Evolutionary conservation across 2,797 vertebrate genomes (phyloP).

Genomic region (Hapalemur alaotrensis): DNA sequence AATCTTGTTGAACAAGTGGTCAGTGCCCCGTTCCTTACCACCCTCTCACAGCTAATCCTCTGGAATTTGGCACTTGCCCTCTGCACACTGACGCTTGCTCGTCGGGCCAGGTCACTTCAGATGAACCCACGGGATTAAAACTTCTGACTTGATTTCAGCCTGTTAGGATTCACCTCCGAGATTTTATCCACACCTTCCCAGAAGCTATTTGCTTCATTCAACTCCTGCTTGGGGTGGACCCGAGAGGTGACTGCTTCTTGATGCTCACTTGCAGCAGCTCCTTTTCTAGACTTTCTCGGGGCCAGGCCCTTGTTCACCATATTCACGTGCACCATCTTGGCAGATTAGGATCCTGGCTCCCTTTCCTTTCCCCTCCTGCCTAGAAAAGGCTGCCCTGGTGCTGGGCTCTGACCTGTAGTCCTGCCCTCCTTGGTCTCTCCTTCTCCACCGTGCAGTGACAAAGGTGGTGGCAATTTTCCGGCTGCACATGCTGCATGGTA

Average conservation of each 20-base stretch:
- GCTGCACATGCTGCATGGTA: neutral
- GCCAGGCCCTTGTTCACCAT: neutral
- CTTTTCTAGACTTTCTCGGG: neutral
- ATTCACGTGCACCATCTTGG: neutral
- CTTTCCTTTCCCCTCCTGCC: neutral
- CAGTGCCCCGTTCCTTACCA: constrained; percentile 1
- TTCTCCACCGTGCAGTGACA: neutral
- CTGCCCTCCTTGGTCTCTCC: neutral
- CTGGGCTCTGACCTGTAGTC: neutral
- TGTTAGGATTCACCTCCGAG: neutral
- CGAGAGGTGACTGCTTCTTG: neutral
- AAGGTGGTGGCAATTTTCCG: neutral
- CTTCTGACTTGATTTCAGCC: constrained; percentile 37
- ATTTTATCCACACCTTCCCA: neutral
- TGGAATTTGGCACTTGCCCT: constrained; percentile 14
- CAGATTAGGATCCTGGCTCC: neutral
- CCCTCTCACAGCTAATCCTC: constrained; percentile 61
- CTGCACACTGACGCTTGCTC: neutral
- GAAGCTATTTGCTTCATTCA: neutral
- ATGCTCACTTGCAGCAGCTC: neutral
- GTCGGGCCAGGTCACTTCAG: neutral
- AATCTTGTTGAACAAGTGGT: constrained; percentile 31
- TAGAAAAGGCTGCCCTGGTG: neutral
- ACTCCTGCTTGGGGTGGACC: neutral
- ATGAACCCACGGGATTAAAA: neutral